These are phyloP conservation scores for Napeogenes sylphis DNA, from an alignment of 2,888 invertebrate species.

Conservation along the genomic window DNA sequence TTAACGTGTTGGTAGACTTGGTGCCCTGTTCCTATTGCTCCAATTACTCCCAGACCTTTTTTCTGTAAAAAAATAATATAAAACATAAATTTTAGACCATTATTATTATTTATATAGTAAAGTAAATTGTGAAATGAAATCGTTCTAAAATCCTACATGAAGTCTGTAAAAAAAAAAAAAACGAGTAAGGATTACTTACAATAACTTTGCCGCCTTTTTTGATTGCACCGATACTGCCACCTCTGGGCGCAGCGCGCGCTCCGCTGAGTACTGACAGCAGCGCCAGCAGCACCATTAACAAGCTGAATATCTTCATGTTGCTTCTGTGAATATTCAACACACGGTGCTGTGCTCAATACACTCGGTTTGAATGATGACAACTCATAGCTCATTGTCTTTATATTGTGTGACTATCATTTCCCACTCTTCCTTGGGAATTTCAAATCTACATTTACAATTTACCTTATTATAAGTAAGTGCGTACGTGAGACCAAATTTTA, in stretches of 20 bases:
- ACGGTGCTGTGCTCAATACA: not conserved
- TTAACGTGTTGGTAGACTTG: not conserved
- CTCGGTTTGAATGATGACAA: not conserved
- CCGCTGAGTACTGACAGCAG: conserved; percentile 35
- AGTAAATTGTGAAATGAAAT: not conserved
- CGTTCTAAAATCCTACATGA: not conserved
- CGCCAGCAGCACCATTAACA: conserved; percentile 31
- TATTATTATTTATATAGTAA: not conserved
- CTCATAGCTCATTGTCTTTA: not conserved
- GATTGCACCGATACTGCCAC: conserved; percentile 32
- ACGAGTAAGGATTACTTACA: conserved; percentile 29
- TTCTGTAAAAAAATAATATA: not conserved
- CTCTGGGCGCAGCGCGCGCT: conserved; percentile 34
- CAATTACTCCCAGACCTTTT: conserved; percentile 2
- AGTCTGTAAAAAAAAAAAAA: not conserved
- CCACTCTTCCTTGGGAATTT: no score
- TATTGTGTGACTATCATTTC: not conserved
- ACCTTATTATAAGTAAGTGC: no score
- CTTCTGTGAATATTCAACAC: not conserved
- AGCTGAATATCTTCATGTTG: conserved; percentile 11
- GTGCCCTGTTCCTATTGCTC: not conserved
- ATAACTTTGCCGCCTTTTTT: conserved; percentile 36
- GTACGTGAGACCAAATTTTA: no score
- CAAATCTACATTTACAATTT: no score
- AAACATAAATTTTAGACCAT: not conserved